These are phyloP conservation scores for Protaetia brevitarsis DNA, from an alignment of 1,140 invertebrate species.

Conservation along the genomic window DNA sequence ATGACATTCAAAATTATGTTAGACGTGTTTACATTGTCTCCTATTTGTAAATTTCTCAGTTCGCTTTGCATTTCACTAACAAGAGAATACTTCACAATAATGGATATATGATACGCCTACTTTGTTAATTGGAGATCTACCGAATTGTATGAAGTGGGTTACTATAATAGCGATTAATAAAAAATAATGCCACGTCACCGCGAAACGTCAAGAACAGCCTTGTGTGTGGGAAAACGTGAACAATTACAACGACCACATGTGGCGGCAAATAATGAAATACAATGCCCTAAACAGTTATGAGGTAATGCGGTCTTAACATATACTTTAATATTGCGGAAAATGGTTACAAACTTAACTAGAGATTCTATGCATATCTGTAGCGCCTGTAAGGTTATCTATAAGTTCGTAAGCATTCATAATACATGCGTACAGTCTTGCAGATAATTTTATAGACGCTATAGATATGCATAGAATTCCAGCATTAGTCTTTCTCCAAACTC, in stretches of 20 bases:
- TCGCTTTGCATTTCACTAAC: no score
- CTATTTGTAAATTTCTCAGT: background rate
- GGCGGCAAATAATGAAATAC: background rate
- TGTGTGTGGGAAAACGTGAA: constrained; percentile 10
- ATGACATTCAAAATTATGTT: background rate
- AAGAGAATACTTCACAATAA: no score
- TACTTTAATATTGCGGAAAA: no score
- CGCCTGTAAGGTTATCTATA: no score
- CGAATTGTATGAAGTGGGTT: background rate
- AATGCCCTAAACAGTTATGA: background rate
- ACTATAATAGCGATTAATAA: background rate
- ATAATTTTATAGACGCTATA: no score
- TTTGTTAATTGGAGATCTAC: background rate
- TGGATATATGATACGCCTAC: background rate
- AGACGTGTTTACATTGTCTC: background rate
- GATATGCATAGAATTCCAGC: no score
- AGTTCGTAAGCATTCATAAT: no score
- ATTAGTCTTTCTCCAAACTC: no score
- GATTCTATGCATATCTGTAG: no score
- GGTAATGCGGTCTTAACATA: no score
- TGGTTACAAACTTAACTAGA: no score
- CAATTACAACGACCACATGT: background rate
- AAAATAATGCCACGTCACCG: background rate
- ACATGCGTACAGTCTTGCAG: no score
- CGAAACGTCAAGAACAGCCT: background rate